Percentiles rank a stretch among this genome's conserved stretches.
Evolutionary conservation across 1,140 invertebrate species (phyloP).

Genomic region (Drosophila repletoides): DNA sequence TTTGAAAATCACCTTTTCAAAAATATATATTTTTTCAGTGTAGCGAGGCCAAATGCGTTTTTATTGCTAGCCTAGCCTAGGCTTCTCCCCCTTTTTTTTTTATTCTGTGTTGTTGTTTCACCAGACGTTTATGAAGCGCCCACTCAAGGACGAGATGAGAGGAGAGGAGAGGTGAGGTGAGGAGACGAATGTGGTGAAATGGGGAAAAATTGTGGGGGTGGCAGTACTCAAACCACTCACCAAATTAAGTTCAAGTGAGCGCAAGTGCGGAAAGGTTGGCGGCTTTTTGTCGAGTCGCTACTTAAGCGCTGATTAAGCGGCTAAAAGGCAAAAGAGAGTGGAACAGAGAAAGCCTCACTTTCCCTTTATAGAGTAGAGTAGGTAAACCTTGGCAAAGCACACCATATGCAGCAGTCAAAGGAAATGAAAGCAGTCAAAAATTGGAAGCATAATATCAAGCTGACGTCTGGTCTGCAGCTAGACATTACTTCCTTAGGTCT

Average conservation of each 20-base stretch:
- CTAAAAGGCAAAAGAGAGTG: not conserved
- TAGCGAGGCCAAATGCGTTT: constrained; percentile 38
- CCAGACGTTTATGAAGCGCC: constrained; percentile 34
- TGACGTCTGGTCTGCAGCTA: not conserved
- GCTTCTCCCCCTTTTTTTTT: not conserved
- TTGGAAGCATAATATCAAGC: not conserved
- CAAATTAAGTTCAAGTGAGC: constrained; percentile 52
- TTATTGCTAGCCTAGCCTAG: constrained; percentile 42
- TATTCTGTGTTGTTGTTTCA: constrained; percentile 1
- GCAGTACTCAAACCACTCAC: constrained; percentile 40
- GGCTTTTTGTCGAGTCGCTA: constrained; percentile 26
- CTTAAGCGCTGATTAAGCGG: constrained; percentile 48
- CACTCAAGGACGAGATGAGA: not conserved
- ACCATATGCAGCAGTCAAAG: not conserved
- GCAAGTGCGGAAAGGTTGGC: constrained; percentile 43
- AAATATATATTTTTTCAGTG: too few relatives aligned
- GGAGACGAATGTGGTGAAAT: not conserved
- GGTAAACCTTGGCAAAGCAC: too few relatives aligned
- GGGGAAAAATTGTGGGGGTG: not conserved
- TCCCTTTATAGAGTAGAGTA: not conserved
- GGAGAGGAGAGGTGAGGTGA: not conserved
- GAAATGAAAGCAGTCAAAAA: too few relatives aligned
- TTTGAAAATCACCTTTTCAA: too few relatives aligned
- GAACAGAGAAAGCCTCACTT: not conserved
- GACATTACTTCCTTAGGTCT: not conserved